phyloP scores from a whole-genome alignment of 2,113 vertebrate genomes.

The Tinamus guttatus region DNA sequence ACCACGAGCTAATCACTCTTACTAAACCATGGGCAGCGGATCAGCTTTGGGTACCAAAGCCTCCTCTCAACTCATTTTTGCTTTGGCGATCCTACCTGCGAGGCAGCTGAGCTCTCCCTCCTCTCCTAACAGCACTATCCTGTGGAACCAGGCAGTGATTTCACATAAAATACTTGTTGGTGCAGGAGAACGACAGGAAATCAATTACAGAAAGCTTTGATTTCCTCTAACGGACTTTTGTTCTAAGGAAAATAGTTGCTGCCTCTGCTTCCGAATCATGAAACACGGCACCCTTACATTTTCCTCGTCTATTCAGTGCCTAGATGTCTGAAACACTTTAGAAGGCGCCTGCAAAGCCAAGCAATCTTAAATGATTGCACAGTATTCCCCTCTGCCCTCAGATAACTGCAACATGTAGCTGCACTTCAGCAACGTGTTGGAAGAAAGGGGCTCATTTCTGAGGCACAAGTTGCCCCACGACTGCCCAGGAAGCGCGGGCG shows the following conservation, averaged over 20 bases:
- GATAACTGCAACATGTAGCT: not conserved
- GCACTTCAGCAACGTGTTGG: rapidly evolving
- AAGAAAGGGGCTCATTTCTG: not conserved
- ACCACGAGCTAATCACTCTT: rapidly evolving
- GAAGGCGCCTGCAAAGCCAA: not conserved
- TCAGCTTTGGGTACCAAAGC: rapidly evolving
- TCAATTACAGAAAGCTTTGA: not conserved
- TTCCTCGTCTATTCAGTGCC: not conserved
- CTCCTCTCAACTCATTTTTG: not conserved
- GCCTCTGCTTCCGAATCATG: not conserved
- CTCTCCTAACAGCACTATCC: no score
- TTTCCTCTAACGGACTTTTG: not conserved
- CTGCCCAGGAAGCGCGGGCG: rapidly evolving
- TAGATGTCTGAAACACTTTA: not conserved
- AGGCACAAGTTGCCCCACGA: rapidly evolving
- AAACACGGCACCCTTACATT: not conserved
- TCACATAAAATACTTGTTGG: not conserved
- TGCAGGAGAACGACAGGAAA: rapidly evolving
- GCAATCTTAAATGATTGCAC: not conserved
- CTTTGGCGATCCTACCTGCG: not conserved
- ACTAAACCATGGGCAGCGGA: rapidly evolving
- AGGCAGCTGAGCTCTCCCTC: not conserved
- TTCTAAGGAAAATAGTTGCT: not conserved
- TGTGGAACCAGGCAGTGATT: not conserved
- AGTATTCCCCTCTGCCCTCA: not conserved